Evolutionary conservation across 2,113 vertebrate species (phyloP).

Genomic region (Nettapus auritus): DNA sequence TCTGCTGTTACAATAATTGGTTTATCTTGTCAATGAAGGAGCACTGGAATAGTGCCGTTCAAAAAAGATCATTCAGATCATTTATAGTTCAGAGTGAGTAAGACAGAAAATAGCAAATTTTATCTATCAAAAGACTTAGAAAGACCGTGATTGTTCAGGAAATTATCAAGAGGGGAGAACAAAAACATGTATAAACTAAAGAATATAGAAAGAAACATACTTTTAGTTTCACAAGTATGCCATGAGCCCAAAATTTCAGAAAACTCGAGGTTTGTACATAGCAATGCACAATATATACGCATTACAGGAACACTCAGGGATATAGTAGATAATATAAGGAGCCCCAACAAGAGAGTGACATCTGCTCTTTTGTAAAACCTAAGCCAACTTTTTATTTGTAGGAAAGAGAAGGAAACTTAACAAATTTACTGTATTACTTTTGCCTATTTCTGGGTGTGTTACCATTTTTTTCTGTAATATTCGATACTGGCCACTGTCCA

Average conservation of each 20-base stretch:
- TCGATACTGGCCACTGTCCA: not conserved
- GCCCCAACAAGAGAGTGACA: not conserved
- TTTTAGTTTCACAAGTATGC: not conserved
- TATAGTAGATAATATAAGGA: not conserved
- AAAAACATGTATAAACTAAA: not conserved
- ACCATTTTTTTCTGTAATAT: not conserved
- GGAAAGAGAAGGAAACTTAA: not conserved
- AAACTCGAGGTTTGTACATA: not conserved
- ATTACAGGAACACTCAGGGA: not conserved
- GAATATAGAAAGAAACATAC: not conserved
- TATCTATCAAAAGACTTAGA: not conserved
- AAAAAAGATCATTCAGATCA: not conserved
- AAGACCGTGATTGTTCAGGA: not conserved
- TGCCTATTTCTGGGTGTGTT: not conserved
- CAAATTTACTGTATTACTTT: not conserved
- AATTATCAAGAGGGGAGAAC: not conserved
- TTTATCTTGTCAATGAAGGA: not conserved
- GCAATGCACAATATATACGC: not conserved
- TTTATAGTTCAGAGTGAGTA: not conserved
- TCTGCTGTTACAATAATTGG: not conserved
- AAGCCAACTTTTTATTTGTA: not conserved
- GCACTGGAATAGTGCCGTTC: not conserved
- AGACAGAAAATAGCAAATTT: not conserved
- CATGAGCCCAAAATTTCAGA: not conserved
- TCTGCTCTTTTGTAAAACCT: not conserved